These are phyloP conservation scores for Criorhina ranunculi DNA, from an alignment of 2,888 invertebrate genomes.

Conservation along the genomic window DNA sequence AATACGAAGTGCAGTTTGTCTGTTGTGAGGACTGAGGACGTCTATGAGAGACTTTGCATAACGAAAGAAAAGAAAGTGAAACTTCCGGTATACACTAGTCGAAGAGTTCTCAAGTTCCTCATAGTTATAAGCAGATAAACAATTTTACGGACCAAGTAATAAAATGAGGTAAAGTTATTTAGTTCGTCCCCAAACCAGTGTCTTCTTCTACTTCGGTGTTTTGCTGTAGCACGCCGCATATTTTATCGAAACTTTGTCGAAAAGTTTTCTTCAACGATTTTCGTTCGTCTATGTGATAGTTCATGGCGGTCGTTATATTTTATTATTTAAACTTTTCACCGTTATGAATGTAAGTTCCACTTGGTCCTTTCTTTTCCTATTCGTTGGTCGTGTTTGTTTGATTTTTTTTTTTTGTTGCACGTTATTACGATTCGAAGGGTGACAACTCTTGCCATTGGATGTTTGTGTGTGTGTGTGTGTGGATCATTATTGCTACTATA, in stretches of 20 bases:
- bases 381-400: slow-evolving; percentile 20
- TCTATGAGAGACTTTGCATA: neutral
- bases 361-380: slow-evolving; percentile 7
- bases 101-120: slow-evolving; percentile 22
- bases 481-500: slow-evolving; percentile 63
- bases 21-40: too few relatives aligned
- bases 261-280: slow-evolving; percentile 59
- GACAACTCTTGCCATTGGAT: slow-evolving; percentile 8
- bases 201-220: neutral
- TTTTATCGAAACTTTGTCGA: slow-evolving; percentile 72
- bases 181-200: slow-evolving; percentile 44
- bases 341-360: slow-evolving; percentile 47
- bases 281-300: slow-evolving; percentile 35
- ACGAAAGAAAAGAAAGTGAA: neutral
- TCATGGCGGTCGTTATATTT: slow-evolving; percentile 75
- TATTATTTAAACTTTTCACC: slow-evolving; percentile 77
- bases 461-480: slow-evolving; percentile 10
- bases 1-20: neutral
- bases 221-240: slow-evolving; percentile 56
- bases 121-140: slow-evolving; percentile 72
- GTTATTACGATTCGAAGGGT: slow-evolving; percentile 10
- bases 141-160: slow-evolving; percentile 71
- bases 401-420: slow-evolving; percentile 48
- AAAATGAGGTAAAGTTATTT: slow-evolving; percentile 71
- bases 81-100: slow-evolving; percentile 42